A percentile compares a stretch with the other conserved stretches of the same genome.
Evolutionary conservation across 1,140 invertebrate genomes (phyloP).

Genomic region (Oryzaephilus surinamensis): DNA sequence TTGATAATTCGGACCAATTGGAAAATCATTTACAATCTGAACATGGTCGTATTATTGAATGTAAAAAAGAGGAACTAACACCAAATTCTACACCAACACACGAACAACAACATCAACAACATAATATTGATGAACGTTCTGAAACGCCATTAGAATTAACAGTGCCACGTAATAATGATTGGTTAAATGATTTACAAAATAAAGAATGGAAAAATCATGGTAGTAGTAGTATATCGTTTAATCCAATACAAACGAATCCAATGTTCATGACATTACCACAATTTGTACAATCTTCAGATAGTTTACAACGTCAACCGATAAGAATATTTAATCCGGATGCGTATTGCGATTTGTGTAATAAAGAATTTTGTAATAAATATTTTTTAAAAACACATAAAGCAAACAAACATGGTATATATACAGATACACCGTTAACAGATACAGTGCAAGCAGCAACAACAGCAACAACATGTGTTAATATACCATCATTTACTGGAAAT

Average conservation of each 20-base stretch:
- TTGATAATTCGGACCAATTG: conserved; percentile 25
- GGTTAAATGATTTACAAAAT: conserved; percentile 26
- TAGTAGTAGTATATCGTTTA: conserved; percentile 28
- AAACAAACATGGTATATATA: conserved; percentile 86
- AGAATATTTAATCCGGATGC: conserved; percentile 91
- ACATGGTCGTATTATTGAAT: conserved; percentile 23
- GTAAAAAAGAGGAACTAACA: conserved; percentile 31
- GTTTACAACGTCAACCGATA: conserved; percentile 49
- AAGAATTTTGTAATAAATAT: conserved; percentile 99
- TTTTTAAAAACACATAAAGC: conserved; percentile 96
- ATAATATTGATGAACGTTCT: conserved; percentile 13
- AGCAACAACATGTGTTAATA: conserved; percentile 16
- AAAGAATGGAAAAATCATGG: conserved; percentile 31
- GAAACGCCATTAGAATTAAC: conserved; percentile 23
- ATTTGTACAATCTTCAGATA: conserved; percentile 39
- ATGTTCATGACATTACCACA: conserved; percentile 37
- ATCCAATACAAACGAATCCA: conserved; percentile 20
- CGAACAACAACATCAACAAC: conserved; percentile 9
- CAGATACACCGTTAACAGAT: conserved; percentile 44
- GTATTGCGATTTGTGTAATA: conserved; percentile 94
- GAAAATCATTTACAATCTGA: conserved; percentile 29
- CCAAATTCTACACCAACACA: no score
- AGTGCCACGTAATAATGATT: no score
- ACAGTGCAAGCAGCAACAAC: conserved; percentile 34
- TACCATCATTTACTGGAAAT: conserved; percentile 18